These are phyloP conservation scores for Callipepla californica DNA, from an alignment of 2,113 vertebrate genomes.

Conservation along the genomic window DNA sequence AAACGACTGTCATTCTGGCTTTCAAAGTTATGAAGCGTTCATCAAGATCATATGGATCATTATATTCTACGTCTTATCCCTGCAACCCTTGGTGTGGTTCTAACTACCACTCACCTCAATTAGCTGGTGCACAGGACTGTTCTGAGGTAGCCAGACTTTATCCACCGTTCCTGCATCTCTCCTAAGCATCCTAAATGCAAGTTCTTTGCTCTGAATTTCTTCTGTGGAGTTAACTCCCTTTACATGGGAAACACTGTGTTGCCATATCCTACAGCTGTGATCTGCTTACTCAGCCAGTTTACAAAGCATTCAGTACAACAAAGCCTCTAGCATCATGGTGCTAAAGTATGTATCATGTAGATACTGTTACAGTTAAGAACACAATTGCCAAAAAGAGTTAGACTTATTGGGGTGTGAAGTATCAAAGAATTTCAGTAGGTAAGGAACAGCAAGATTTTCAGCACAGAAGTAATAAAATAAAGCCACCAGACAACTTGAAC, in stretches of 20 bases:
- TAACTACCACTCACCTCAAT: not conserved
- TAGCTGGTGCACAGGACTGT: not conserved
- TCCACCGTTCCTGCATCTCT: not conserved
- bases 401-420: not conserved
- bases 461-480: not conserved
- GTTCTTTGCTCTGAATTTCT: not conserved
- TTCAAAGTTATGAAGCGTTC: not conserved
- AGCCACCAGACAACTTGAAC: not conserved
- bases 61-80: not conserved
- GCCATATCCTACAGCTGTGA: not conserved
- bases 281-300: not conserved
- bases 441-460: not conserved
- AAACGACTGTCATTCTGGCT: not conserved
- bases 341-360: too few relatives aligned
- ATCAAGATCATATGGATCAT: not conserved
- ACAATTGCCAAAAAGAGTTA: not conserved
- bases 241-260: not conserved
- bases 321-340: not conserved
- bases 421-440: not conserved
- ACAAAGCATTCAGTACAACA: not conserved
- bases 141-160: not conserved
- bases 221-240: not conserved
- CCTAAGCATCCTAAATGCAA: not conserved
- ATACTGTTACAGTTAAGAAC: not conserved
- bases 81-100: not conserved